phyloP scores from a whole-genome alignment of 2,888 invertebrate species.

The Ferdinandea cuprea region DNA sequence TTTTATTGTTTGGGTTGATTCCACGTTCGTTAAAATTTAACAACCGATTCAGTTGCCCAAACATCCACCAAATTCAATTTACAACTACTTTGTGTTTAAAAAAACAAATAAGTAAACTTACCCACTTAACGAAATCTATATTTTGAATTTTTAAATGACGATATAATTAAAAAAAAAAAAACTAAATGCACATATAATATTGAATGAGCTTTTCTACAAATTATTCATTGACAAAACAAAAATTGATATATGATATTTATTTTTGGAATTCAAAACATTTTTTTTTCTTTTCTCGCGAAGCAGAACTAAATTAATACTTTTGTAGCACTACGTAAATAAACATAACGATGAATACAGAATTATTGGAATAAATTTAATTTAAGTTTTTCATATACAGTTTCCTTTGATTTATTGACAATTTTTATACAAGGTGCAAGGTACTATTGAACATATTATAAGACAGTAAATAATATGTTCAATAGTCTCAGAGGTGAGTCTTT shows the following conservation, averaged over 20 bases:
- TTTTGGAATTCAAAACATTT: conserved; percentile 72
- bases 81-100: too few species aligned
- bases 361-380: conserved; percentile 18
- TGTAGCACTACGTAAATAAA: conserved; percentile 47
- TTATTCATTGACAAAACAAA: conserved; percentile 56
- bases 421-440: too few species aligned
- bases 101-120: conserved; percentile 45
- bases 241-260: conserved; percentile 22
- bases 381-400: conserved; percentile 11
- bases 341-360: conserved; percentile 48
- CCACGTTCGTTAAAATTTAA: too few species aligned
- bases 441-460: too few species aligned
- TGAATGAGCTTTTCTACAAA: conserved; percentile 61
- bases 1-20: too few species aligned
- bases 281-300: conserved; percentile 50
- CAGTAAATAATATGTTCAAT: too few species aligned
- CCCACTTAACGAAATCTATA: conserved; percentile 19
- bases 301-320: conserved; percentile 40
- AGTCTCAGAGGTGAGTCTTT: too few species aligned
- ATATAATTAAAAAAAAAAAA: not conserved
- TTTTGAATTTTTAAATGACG: conserved; percentile 28
- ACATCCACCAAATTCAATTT: too few species aligned
- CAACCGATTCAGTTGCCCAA: too few species aligned
- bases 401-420: not conserved
- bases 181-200: conserved; percentile 61